Evolutionary conservation across 2,797 vertebrate species (phyloP).

Genomic region (Pseudomugil gertrudae): DNA sequence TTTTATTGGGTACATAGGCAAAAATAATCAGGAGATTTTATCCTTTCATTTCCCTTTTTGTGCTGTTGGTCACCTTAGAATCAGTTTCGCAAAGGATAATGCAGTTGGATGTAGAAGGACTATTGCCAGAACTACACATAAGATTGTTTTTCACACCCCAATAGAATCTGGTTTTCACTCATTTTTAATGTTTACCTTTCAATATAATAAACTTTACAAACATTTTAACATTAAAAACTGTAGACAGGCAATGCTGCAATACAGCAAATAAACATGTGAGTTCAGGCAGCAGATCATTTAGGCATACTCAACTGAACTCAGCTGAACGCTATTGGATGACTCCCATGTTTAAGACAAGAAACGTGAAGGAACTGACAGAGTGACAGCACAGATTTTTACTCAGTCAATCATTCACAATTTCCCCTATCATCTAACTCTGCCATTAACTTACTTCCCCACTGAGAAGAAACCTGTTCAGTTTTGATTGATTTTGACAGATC

Average conservation of each 20-base stretch:
- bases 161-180: neutral
- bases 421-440: conserved; percentile 2
- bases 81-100: neutral
- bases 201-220: neutral
- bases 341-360: too few species aligned
- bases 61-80: neutral
- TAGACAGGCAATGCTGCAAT: neutral
- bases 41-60: neutral
- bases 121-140: neutral
- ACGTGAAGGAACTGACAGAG: neutral
- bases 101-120: neutral
- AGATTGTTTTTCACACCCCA: neutral
- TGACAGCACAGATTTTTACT: conserved; percentile 17
- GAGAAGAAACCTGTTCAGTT: neutral
- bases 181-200: neutral
- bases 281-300: neutral
- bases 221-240: neutral
- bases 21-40: neutral
- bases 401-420: conserved; percentile 11
- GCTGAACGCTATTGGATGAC: too few species aligned
- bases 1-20: too few species aligned
- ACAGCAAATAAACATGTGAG: neutral
- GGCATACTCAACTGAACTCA: too few species aligned
- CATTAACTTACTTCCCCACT: conserved; percentile 3
- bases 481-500: conserved; percentile 19